Base-by-base conservation (phyloP, 2,797 vertebrate species). In the Valencia hispanica region DNA sequence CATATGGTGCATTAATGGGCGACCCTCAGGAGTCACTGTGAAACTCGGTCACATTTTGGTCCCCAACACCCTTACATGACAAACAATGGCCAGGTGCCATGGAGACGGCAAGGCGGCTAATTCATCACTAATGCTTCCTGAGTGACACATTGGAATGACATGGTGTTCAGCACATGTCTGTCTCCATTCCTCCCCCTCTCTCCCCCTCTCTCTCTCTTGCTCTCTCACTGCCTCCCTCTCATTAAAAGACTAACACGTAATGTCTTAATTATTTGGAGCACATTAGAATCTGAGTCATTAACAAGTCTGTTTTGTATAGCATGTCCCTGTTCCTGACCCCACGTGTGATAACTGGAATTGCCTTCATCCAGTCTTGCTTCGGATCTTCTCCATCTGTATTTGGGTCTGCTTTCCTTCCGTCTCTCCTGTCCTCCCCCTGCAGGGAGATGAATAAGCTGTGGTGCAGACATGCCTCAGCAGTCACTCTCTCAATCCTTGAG, bases 281-380 rank as follows among this genome's bases (percentile, higher is more conserved):
- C 83, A 81, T 91, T 93, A 87, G 89, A 94, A 89, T 84, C 48
- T 10, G 74, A 89, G 74, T 80, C 90, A 87, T 90, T 91, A 90
- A 82, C 87, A 93, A 84, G 73, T 57, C 75, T 77, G 70, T 50
- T 83, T 86, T 73, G 30, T 61, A 5, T 84, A 73, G 84, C 79
- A 76, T 73, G 74, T 78, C 77, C 10, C 27, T 73, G 61, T 78
- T 75, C 75, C 43, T 34, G 76, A 75, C 74, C 79, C 84, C 69
- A 77, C 55, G 57, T 70, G 72, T 25, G 34, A 72, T 81, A 88
- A 77, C n/a, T 22, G 1, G 76, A 81, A 84, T 78, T 83, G 63
- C 71, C 84, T 63, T 27, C 48, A 36, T 77, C 27, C 9, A 7
- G 47, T 50, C 53, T 74, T n/a, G 2, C 66, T 71, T 51, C 76